These are phyloP conservation scores for Caloenas nicobarica DNA, from an alignment of 2,113 vertebrate genomes.

Conservation along the genomic window DNA sequence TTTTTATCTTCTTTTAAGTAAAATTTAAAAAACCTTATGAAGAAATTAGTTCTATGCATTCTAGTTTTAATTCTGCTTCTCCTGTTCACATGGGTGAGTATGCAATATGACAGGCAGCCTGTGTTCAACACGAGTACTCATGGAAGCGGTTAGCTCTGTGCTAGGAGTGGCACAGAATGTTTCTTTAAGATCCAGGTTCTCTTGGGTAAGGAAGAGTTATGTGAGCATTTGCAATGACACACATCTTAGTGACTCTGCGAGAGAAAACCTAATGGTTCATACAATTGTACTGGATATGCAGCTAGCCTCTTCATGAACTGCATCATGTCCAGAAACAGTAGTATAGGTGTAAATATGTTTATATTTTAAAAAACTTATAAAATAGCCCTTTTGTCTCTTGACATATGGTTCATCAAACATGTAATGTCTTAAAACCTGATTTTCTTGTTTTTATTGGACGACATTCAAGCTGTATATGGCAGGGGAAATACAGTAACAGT, in stretches of 20 bases:
- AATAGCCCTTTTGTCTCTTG: background rate
- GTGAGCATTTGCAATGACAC: background rate
- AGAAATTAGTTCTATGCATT: background rate
- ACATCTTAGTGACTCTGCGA: background rate
- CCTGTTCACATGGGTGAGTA: background rate
- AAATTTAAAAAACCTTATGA: background rate
- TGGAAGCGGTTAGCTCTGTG: background rate
- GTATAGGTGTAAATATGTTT: background rate
- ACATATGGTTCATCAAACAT: slow-evolving; percentile 9
- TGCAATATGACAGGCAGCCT: background rate
- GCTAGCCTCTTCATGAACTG: background rate
- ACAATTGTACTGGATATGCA: background rate
- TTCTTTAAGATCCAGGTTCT: background rate
- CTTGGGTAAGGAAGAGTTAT: background rate
- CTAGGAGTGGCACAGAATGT: background rate
- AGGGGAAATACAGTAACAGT: slow-evolving; percentile 31
- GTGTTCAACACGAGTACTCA: background rate
- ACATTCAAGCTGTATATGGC: slow-evolving; percentile 20
- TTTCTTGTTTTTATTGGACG: background rate
- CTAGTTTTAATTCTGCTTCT: background rate
- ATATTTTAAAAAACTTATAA: background rate
- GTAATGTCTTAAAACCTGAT: slow-evolving; percentile 8
- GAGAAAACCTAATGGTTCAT: slow-evolving; percentile 10
- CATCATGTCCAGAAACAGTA: background rate
- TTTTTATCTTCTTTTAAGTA: background rate